Base-by-base conservation (phyloP, 2,113 vertebrate genomes). In the Pycnonotus jocosus region DNA sequence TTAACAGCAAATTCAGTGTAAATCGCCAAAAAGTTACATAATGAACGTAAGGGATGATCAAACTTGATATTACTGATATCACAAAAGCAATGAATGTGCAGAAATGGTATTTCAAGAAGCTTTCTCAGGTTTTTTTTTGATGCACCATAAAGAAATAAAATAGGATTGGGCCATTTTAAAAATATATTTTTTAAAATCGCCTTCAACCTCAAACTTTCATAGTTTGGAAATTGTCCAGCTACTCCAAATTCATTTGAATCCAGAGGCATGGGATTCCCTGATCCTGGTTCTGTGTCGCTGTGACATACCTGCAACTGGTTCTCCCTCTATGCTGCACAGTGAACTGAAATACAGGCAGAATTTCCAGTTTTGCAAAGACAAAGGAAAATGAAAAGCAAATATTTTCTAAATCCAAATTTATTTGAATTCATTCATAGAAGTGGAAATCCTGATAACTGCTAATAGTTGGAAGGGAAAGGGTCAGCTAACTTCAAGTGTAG, bases 131-230 rank as follows among this genome's bases (percentile, higher is more conserved):
- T 70, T 78, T 84, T 84, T 87, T 88, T 77, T 38, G 2, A 7
- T 91, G 17, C 4, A 72, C 31, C 20, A 33, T 53, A 24, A 79
- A 53, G 30, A 82, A 81, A 54, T 9, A 76, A 61, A 89, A 16
- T 5, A 61, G 1, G 4, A 54, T 30, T 48, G 2, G 15, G 2
- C 3, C 5, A 24, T 68, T 86, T 72, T 9, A 6, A 3, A 72
- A 56, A 40, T 1, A 31, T 0, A 2, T 47, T 2, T 42, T 84
- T 88, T 40, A 1, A 47, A 50, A 69, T 69, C 0, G 0, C 6
- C 9, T 89, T 85, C 21, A 81, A 57, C 58, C n/a, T 42, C 61
- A 60, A 91, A 21, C 20, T 35, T 65, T 6, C 11, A 42, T 19
- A 18, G 15, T 73, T 57, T 80, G 50, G 33, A 91, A 89, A 72